phyloP scores from a whole-genome alignment of 2,888 invertebrate genomes.

The Sesia bembeciformis region DNA sequence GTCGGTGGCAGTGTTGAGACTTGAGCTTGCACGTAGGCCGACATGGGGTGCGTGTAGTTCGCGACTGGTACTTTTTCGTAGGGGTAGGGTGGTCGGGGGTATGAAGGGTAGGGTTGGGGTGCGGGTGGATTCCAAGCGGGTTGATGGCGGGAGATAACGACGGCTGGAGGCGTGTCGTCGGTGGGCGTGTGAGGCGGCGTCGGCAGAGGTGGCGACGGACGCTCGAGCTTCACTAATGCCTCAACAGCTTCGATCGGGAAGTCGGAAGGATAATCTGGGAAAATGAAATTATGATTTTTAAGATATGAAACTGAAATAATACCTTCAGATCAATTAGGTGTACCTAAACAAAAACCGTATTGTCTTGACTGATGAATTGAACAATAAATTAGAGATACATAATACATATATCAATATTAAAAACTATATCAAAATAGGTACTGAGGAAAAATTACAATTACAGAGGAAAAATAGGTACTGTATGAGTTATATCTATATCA shows the following conservation, averaged over 20 bases:
- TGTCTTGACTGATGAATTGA: no score
- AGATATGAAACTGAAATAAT: no score
- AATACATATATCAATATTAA: no score
- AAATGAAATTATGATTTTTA: no score
- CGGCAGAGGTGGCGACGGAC: conserved; percentile 76
- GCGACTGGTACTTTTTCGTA: conserved; percentile 55
- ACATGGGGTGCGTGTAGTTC: conserved; percentile 53
- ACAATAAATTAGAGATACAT: no score
- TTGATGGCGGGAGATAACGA: conserved; percentile 57
- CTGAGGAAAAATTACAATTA: no score
- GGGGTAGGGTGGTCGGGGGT: conserved; percentile 49
- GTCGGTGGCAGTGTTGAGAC: conserved; percentile 59
- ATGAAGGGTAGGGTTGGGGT: conserved; percentile 46
- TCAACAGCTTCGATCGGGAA: conserved; percentile 74
- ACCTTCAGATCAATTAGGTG: no score
- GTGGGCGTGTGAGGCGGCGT: conserved; percentile 85
- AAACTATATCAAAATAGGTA: no score
- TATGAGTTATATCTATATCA: no score
- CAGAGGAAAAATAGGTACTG: no score
- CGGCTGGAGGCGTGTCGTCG: conserved; percentile 70
- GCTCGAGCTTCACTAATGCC: conserved; percentile 75
- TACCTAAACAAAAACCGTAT: no score
- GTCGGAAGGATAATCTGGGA: conserved; percentile 73
- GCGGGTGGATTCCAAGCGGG: conserved; percentile 46
- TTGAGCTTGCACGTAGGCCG: conserved; percentile 63